Base-by-base conservation (phyloP, 1,140 invertebrate species). In the Bombus difficillimus region DNA sequence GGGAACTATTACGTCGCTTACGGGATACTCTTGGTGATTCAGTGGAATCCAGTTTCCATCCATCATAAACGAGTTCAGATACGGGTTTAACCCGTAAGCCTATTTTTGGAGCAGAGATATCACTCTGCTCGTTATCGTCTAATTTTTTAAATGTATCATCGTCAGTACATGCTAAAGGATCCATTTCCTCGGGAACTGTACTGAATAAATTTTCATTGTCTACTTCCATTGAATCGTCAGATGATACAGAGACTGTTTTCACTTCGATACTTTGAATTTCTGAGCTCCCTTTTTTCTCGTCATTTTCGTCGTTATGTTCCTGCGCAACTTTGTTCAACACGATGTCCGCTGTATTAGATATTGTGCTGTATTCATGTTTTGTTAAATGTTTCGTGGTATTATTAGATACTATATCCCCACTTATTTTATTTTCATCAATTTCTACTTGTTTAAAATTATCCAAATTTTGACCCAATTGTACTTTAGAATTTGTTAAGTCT, bases 41-140 rank as follows among this genome's bases (percentile, higher is more conserved):
- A 1, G 81, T 86, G 12, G 92, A 91, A 66, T 94, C 94, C 43
- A 94, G 82, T 59, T 95, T 94, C 92, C 93, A 94, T 18, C 91
- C 92, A 18, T 92, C 93, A 68, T 93, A 94, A 83, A 90, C 83
- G 0, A 94, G 47, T 43, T 95, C 94, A 3, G 92, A 91, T 5
- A 94, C 92, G 2, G 93, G 86, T 62, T 94, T 94, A 0, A 95
- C 93, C n/a, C 93, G 91, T 77, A 94, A 92, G 41, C 91, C 92
- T 82, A 94, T 92, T 71, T 89, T 92, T 28, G 90, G 87, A 57
- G 83, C 71, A 25, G 68, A 57, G 8, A 43, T 62, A 4, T 43
- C 62, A 47, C 6, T 25, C 12, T 75, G 59, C 2, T 79, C 69
- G 1, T 72, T 66, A 18, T 90, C 81, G 12, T 13, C 75, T n/a